Percentiles rank a stretch among this genome's conserved stretches.
Evolutionary conservation across 2,797 vertebrate genomes (phyloP).

Genomic region (Gastrophryne carolinensis): DNA sequence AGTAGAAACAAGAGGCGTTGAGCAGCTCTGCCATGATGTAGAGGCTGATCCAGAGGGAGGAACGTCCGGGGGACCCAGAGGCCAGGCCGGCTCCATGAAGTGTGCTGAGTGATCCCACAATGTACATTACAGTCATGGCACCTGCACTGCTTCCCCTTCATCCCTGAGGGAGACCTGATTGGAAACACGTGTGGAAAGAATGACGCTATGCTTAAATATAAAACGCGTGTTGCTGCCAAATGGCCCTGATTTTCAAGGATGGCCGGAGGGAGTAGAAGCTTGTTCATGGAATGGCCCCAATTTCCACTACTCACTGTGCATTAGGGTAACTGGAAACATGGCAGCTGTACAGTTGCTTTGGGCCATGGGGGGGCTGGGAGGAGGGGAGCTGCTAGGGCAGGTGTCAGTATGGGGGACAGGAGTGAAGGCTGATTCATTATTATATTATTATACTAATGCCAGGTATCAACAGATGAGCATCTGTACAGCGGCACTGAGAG

Average conservation of each 20-base stretch:
- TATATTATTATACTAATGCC: no score
- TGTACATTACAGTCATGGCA: slow-evolving; percentile 20
- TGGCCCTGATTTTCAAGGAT: not conserved
- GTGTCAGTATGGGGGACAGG: no score
- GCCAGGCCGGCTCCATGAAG: not conserved
- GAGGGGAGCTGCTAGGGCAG: no score
- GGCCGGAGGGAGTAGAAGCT: no score
- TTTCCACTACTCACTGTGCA: not conserved
- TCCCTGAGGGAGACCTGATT: slow-evolving; percentile 8
- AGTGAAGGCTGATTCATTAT: no score
- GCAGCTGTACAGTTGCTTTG: no score
- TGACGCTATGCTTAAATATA: not conserved
- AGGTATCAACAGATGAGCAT: no score
- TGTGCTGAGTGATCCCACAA: slow-evolving; percentile 21
- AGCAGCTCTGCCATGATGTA: slow-evolving; percentile 11
- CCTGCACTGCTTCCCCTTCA: slow-evolving; percentile 32
- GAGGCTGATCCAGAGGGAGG: not conserved
- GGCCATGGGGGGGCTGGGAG: no score
- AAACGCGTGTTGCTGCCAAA: not conserved
- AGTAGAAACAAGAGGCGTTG: not conserved
- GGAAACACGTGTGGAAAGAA: slow-evolving; percentile 22
- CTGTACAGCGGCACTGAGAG: no score
- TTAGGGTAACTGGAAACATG: not conserved
- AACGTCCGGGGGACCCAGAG: no score
- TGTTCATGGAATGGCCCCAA: no score